Percentiles rank a stretch among this genome's conserved stretches.
phyloP scores from a whole-genome alignment of 2,888 invertebrate species.

The Balanococcus diminutus region DNA sequence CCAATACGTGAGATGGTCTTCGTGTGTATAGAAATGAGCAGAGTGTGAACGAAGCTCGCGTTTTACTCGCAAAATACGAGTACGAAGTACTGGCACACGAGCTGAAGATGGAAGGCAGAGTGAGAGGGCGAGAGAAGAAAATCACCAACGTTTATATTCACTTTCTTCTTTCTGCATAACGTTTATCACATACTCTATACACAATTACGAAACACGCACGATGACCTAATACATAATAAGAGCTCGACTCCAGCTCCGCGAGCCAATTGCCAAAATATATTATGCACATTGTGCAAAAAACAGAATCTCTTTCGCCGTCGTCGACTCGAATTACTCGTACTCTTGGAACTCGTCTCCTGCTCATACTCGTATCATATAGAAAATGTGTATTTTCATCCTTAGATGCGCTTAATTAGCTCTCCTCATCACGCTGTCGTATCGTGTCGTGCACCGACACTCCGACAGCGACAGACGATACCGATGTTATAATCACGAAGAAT shows the following conservation, averaged over 20 bases:
- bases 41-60: too few relatives aligned
- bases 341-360: background rate
- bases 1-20: constrained; percentile 1
- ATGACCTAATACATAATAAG: constrained; percentile 22
- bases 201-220: background rate
- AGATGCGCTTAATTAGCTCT: background rate
- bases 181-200: background rate
- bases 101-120: background rate
- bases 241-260: background rate
- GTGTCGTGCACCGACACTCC: background rate
- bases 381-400: background rate
- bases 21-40: background rate
- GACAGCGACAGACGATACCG: background rate
- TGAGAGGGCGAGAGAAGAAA: background rate
- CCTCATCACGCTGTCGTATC: background rate
- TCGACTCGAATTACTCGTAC: background rate
- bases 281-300: constrained; percentile 12
- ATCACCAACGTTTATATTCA: constrained; percentile 14
- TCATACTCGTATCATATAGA: background rate
- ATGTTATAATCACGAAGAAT: background rate
- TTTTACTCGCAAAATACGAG: background rate
- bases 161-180: constrained; percentile 3
- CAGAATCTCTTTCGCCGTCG: background rate
- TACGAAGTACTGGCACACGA: background rate
- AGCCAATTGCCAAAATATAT: constrained; percentile 1